phyloP scores from a whole-genome alignment of 2,797 vertebrate genomes.

The Acipenser oxyrinchus region DNA sequence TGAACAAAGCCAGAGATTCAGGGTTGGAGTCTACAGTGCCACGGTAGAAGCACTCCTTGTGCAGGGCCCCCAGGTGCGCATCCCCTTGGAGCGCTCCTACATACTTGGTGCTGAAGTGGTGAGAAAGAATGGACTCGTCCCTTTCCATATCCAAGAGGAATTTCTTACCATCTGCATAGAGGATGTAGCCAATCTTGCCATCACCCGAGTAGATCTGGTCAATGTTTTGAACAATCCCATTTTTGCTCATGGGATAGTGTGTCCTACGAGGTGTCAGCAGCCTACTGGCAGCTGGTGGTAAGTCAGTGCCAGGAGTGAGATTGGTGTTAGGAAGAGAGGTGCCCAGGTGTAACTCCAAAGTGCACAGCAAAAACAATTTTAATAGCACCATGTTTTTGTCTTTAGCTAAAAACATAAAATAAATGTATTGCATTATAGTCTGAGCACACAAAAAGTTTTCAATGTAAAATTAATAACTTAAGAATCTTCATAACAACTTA shows the following conservation, averaged over 20 bases:
- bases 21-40: slow-evolving; percentile 80
- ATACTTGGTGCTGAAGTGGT: slow-evolving; percentile 47
- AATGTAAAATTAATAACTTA: slow-evolving; percentile 27
- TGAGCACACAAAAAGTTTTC: slow-evolving; percentile 19
- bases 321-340: slow-evolving; percentile 28
- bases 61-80: slow-evolving; percentile 20
- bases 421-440: slow-evolving; percentile 36
- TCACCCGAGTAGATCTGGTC: slow-evolving; percentile 83
- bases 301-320: slow-evolving; percentile 38
- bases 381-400: slow-evolving; percentile 36
- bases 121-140: slow-evolving; percentile 62
- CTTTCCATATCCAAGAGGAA: slow-evolving; percentile 86
- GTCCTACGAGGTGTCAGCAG: slow-evolving; percentile 42
- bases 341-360: slow-evolving; percentile 29
- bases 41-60: slow-evolving; percentile 72
- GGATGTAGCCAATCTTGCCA: slow-evolving; percentile 80
- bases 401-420: slow-evolving; percentile 21
- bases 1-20: slow-evolving; percentile 79
- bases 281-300: slow-evolving; percentile 50
- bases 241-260: slow-evolving; percentile 40
- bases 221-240: slow-evolving; percentile 70
- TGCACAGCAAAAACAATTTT: slow-evolving; percentile 46
- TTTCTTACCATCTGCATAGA: slow-evolving; percentile 72
- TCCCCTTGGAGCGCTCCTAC: slow-evolving; percentile 41
- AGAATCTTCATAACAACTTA: slow-evolving; percentile 27